Conservation (phyloP, 2,888 invertebrate species). For the Cerastis rubricosa region DNA sequence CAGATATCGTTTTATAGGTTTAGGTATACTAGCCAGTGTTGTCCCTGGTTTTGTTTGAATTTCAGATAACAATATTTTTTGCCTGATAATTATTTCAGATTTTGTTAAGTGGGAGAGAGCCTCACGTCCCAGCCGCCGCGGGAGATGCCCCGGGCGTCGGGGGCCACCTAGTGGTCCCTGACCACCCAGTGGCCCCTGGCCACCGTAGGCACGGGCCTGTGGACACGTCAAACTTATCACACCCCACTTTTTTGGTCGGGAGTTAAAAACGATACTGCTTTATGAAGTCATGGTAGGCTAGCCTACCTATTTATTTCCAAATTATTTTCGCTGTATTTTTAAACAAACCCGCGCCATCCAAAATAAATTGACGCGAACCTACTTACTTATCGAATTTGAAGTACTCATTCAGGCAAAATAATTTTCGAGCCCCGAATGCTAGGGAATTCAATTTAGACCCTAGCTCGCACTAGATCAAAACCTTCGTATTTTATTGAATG, state of each 20-base stretch:
- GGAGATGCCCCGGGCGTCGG: too few relatives aligned
- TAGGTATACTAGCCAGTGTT: slow-evolving; percentile 26
- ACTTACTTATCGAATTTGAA: slow-evolving; percentile 29
- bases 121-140: too few relatives aligned
- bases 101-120: too few relatives aligned
- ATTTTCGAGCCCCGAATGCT: slow-evolving; percentile 22
- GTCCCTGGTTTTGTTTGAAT: neutral
- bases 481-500: slow-evolving; percentile 16
- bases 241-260: too few relatives aligned
- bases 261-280: too few relatives aligned
- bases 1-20: slow-evolving; percentile 59
- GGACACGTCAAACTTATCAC: too few relatives aligned
- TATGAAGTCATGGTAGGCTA: too few relatives aligned
- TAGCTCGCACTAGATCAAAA: slow-evolving; percentile 18
- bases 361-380: neutral
- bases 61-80: neutral
- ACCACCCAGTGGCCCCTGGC: too few relatives aligned
- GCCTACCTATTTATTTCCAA: too few relatives aligned
- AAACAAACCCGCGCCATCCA: neutral
- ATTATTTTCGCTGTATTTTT: neutral
- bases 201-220: too few relatives aligned
- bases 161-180: too few relatives aligned
- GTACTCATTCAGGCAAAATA: slow-evolving; percentile 30
- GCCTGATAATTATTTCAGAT: neutral
- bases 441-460: slow-evolving; percentile 41